phyloP scores from a whole-genome alignment of 2,113 vertebrate genomes.

The Phalacrocorax carbo region DNA sequence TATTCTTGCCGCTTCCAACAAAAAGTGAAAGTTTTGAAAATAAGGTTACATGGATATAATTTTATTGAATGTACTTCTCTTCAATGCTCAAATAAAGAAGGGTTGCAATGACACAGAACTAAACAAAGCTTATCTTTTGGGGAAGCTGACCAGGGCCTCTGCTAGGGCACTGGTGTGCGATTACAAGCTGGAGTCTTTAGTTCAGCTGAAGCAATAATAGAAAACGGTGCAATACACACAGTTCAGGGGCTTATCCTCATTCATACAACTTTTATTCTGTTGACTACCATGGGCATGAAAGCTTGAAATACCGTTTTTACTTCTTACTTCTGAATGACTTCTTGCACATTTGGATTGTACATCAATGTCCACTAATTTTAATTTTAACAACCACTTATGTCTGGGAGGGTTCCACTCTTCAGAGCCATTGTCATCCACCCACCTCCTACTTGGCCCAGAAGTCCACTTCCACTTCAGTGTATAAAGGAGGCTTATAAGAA shows the following conservation, averaged over 20 bases:
- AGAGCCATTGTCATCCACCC: background rate
- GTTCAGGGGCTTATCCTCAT: background rate
- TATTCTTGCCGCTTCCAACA: background rate
- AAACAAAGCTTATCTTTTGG: fast-evolving
- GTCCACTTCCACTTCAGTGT: background rate
- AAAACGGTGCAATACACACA: background rate
- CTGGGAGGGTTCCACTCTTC: background rate
- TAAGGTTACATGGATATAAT: background rate
- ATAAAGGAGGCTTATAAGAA: background rate
- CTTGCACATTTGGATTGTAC: background rate
- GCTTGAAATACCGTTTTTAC: background rate
- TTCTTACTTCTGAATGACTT: background rate
- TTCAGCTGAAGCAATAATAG: background rate
- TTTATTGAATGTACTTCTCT: background rate
- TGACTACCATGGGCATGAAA: background rate
- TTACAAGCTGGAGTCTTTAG: background rate
- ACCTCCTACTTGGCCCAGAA: background rate
- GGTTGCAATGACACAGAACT: background rate
- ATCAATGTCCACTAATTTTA: background rate
- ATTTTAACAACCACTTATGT: background rate
- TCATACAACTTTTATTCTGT: background rate
- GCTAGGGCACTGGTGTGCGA: fast-evolving
- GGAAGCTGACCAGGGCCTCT: background rate
- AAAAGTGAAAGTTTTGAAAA: background rate
- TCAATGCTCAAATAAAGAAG: background rate